phyloP scores from a whole-genome alignment of 2,888 invertebrate species.

The Antitype chi region DNA sequence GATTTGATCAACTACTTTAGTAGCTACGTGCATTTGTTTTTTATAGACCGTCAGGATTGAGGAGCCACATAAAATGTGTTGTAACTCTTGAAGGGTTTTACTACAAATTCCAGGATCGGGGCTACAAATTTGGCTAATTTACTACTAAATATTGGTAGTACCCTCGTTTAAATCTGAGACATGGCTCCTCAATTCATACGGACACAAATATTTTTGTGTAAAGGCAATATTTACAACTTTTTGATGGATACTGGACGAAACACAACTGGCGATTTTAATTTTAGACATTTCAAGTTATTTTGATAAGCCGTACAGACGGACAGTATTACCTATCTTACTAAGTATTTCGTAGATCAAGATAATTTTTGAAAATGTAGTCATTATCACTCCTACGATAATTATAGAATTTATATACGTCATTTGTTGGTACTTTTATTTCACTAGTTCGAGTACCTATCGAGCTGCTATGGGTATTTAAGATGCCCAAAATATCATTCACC shows the following conservation, averaged over 20 bases:
- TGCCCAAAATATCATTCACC: not conserved
- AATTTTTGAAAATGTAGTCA: not conserved
- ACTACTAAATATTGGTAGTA: too few relatives aligned
- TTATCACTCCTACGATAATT: not conserved
- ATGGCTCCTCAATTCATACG: too few relatives aligned
- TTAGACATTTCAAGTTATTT: not conserved
- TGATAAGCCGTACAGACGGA: too few relatives aligned
- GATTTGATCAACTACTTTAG: too few relatives aligned
- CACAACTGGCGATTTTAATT: not conserved
- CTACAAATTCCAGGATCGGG: too few relatives aligned
- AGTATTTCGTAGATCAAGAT: not conserved
- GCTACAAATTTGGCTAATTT: too few relatives aligned
- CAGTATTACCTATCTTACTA: not conserved
- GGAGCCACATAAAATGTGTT: too few relatives aligned
- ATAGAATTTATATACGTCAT: not conserved
- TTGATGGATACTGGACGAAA: not conserved
- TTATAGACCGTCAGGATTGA: too few relatives aligned
- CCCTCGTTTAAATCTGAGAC: too few relatives aligned
- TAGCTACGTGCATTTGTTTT: too few relatives aligned
- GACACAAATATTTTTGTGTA: too few relatives aligned
- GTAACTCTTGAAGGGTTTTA: too few relatives aligned
- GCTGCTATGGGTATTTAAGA: not conserved
- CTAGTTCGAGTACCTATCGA: not conserved
- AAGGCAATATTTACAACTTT: not conserved
- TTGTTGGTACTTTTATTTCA: not conserved